Evolutionary conservation across 2,888 invertebrate genomes (phyloP), one percentile per base, ranked within the genome.

Genomic region (Amiota minor): DNA sequence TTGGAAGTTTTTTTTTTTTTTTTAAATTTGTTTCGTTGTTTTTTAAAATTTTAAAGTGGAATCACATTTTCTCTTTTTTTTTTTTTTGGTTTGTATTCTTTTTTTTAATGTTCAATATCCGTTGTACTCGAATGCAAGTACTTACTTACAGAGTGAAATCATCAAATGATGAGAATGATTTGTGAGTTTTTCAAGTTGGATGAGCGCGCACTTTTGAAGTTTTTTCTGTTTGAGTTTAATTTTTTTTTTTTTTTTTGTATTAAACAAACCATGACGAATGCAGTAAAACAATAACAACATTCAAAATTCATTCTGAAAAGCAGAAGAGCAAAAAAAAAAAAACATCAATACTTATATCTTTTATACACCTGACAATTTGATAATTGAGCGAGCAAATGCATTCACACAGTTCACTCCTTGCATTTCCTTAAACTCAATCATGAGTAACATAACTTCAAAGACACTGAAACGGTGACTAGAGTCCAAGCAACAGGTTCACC

Each of bases 351-450:
- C n/a, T n/a, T n/a, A 65, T 3, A 46, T 12, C 47, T 49, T 35
- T 35, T 35, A 35, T 8, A 65, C 83, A 83, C 83, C 83, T 83
- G 83, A 83, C 83, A 83, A 83, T 83, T 83, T 86, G 86, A 84
- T 83, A 83, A 83, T 83, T 79, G 85, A 85, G 81, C 84, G 84
- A 85, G 80, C 47, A 16, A 67, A 18, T 47, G 20, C 81, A 82
- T 80, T 11, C n/a, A 45, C 45, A 18, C 65, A 65, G 49, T 49
- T 49, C 47, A 49, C 49, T 65, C 47, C 46, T 16, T 49, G 16
- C 16, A 62, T 23, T 35, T 61, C 45, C 12, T 23, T 35, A 14
- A 23, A 35, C 14, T 59, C 23, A 10, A 20, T 59, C 20, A 20
- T 59, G 35, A 35, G 35, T 35, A 35, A 35, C 35, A 35, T 35